phyloP scores from a whole-genome alignment of 2,797 vertebrate genomes.

The Characodon lateralis region DNA sequence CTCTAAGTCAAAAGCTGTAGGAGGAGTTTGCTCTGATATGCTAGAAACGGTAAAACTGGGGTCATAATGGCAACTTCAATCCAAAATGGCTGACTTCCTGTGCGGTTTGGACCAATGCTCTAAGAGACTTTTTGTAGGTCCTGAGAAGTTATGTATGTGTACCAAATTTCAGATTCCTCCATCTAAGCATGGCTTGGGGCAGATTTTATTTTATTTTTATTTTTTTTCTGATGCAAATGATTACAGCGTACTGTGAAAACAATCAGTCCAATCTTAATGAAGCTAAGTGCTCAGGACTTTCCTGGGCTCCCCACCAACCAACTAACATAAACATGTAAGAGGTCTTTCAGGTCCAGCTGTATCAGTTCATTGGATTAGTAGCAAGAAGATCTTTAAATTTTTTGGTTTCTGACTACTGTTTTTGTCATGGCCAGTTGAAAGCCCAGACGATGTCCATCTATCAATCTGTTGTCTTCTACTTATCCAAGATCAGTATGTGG shows the following conservation, averaged over 20 bases:
- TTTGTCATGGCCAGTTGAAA: conserved; percentile 45
- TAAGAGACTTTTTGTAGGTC: too few relatives aligned
- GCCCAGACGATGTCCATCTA: not conserved
- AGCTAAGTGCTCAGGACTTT: not conserved
- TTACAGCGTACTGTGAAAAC: not conserved
- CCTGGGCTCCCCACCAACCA: too few relatives aligned
- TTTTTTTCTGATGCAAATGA: conserved; percentile 6
- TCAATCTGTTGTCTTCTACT: not conserved
- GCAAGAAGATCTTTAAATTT: conserved; percentile 54
- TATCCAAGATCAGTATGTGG: not conserved
- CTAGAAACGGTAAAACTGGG: too few relatives aligned
- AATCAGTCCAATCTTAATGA: not conserved
- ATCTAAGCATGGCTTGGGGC: too few relatives aligned
- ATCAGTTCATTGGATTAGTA: conserved; percentile 54
- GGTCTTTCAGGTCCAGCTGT: conserved; percentile 31
- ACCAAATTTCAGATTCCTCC: too few relatives aligned
- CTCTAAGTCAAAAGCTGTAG: too few relatives aligned
- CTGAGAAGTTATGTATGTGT: too few relatives aligned
- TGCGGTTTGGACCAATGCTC: too few relatives aligned
- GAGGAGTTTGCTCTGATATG: too few relatives aligned
- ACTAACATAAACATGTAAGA: conserved; percentile 25
- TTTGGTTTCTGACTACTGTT: conserved; percentile 24
- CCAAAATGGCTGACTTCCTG: too few relatives aligned
- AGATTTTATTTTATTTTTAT: too few relatives aligned
- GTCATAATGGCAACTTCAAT: too few relatives aligned